A percentile compares a stretch with the other conserved stretches of the same genome.
Evolutionary conservation across 2,888 invertebrate species (phyloP).

Genomic region (Zootermopsis nevadensis): DNA sequence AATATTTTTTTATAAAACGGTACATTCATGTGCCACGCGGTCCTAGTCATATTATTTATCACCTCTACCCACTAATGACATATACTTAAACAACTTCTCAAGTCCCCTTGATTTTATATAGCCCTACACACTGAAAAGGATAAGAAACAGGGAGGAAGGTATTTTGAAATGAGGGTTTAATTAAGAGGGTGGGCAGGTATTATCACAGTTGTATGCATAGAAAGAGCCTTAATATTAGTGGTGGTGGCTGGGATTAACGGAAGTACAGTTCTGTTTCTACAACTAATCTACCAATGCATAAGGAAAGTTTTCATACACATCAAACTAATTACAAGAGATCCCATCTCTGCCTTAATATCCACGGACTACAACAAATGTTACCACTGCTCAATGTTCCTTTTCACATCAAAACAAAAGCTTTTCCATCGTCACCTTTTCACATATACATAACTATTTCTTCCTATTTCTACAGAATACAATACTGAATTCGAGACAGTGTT

Average conservation of each 20-base stretch:
- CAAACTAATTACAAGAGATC: slow-evolving; percentile 4
- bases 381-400: background rate
- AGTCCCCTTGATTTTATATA: background rate
- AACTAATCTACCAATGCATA: slow-evolving; percentile 9
- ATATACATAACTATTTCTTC: background rate
- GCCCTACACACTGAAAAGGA: too few relatives aligned
- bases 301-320: background rate
- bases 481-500: slow-evolving; percentile 6
- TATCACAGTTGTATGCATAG: background rate
- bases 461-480: background rate
- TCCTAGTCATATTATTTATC: background rate
- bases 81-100: background rate
- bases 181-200: background rate
- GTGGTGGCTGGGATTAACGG: background rate
- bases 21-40: background rate
- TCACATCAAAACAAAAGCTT: background rate
- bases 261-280: background rate
- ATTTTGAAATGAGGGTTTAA: background rate
- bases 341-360: background rate
- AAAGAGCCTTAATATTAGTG: slow-evolving; percentile 2
- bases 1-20: background rate
- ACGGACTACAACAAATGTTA: slow-evolving; percentile 3
- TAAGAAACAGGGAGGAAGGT: background rate
- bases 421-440: background rate
- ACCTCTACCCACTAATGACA: background rate